Conservation (phyloP, 2,113 vertebrate genomes). For the Lanius ludovicianus region DNA sequence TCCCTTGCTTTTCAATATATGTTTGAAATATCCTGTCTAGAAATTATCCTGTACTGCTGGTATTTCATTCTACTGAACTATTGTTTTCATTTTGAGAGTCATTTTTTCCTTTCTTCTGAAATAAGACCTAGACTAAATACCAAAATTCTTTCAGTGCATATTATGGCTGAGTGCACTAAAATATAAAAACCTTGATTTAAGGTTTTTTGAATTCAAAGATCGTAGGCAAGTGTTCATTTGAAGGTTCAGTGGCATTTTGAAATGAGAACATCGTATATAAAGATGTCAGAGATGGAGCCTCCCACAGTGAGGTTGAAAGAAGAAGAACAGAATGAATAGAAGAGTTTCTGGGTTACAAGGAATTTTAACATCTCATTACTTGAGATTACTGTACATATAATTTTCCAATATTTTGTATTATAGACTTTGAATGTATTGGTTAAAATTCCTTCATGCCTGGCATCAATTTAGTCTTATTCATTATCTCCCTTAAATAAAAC, state of each 20-base stretch:
- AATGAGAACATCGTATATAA: conserved; percentile 85
- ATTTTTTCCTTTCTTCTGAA: conserved; percentile 34
- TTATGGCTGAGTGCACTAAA: conserved; percentile 74
- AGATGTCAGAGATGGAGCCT: conserved; percentile 82
- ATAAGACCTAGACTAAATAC: conserved; percentile 44
- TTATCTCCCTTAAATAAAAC: conserved; percentile 74
- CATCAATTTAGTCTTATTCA: conserved; percentile 74
- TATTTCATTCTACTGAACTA: not conserved
- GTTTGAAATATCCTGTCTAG: not conserved
- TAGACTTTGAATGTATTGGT: conserved; percentile 72
- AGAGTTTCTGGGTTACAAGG: conserved; percentile 78
- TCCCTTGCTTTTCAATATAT: not conserved
- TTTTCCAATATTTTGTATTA: conserved; percentile 78
- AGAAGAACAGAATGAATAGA: conserved; percentile 80
- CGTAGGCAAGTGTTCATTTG: conserved; percentile 81
- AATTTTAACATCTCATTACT: conserved; percentile 84
- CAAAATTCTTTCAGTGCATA: conserved; percentile 40
- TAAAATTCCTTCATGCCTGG: conserved; percentile 74
- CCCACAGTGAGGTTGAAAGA: conserved; percentile 82
- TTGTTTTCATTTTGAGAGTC: conserved; percentile 26
- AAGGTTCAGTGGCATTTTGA: conserved; percentile 86
- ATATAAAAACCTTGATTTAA: conserved; percentile 80
- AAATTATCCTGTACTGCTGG: not conserved
- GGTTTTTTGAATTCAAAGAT: conserved; percentile 82
- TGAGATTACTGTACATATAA: conserved; percentile 79